These are phyloP conservation scores for Nesogale talazaci DNA, from an alignment of 2,113 vertebrate genomes.

Conservation along the genomic window DNA sequence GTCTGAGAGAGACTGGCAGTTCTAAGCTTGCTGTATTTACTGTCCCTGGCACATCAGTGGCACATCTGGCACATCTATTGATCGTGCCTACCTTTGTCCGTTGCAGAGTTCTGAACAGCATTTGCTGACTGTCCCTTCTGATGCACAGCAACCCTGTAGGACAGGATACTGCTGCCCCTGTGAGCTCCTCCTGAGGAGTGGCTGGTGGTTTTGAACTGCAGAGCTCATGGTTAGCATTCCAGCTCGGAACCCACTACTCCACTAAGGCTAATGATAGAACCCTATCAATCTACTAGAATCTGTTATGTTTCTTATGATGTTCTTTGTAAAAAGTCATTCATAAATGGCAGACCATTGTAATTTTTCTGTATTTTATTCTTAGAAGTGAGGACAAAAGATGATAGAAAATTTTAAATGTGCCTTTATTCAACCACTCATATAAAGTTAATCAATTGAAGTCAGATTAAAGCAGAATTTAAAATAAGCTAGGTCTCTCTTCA, in stretches of 20 bases:
- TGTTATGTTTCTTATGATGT: background rate
- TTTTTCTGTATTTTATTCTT: background rate
- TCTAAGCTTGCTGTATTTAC: background rate
- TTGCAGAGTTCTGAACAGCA: background rate
- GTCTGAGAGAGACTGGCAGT: constrained; percentile 6
- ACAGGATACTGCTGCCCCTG: no score
- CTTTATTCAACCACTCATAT: background rate
- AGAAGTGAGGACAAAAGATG: background rate
- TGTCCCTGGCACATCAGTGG: background rate
- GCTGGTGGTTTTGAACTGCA: no score
- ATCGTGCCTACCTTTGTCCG: background rate
- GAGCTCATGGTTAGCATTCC: no score
- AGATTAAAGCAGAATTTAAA: background rate
- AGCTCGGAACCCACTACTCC: no score
- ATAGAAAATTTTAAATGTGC: constrained; percentile 1
- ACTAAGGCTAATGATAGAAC: constrained; percentile 2
- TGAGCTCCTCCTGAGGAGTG: no score
- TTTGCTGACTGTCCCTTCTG: background rate
- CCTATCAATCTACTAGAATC: background rate
- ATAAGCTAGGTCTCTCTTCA: background rate
- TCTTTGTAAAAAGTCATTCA: background rate
- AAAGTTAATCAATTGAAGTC: background rate
- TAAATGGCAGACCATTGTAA: background rate
- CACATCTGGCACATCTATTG: background rate
- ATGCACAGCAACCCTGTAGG: no score